Base-by-base conservation (phyloP, 1,140 invertebrate genomes). In the Aphaenogaster rudis region DNA sequence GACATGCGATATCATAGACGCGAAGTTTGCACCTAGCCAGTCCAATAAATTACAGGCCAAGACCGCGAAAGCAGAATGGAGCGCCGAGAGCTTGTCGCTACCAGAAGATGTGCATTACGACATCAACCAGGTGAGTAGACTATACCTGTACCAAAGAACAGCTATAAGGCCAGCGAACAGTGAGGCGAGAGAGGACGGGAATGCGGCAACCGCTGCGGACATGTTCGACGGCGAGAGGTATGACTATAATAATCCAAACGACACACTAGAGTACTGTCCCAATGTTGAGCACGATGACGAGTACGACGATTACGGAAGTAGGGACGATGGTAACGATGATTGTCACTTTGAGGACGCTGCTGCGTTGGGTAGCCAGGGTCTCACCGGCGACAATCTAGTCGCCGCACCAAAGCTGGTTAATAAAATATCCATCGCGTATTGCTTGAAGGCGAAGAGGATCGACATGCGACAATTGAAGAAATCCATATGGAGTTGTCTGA, bases 391-490 rank as follows among this genome's bases (percentile, higher is more conserved):
- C 82, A 96, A 97, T 95, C 92, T 97, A 3, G 95, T 97, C 2
- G 94, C 96, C 15, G 95, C 96, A 21, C 97, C 97, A 5, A 95
- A 95, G 91, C 88, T 95, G 48, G 94, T 95, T 48, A 92, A 93
- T 45, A 97, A 97, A 94, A 96, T 97, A 85, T 96, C 96, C 88
- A 97, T 98, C 80, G 96, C 96, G 1, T 98, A 98, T 93, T 97
- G 97, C 13, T 96, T 97, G 94, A 96, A 96, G 87, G 97, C 98
- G 0, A 98, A 98, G 91, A 98, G 97, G 91, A 96, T 98, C 9
- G 97, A 98, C 92, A 98, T 98, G 96, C 97, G 97, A 88, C 97
- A 97, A 92, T 91, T 98, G 11, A 98, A 98, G 92, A 94, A 95
- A 52, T 96, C 96, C 5, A 97, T 98, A 77, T 98, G 97, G 97